Conservation (phyloP, 2,797 vertebrate genomes). For the Pangasius larnaudii region DNA sequence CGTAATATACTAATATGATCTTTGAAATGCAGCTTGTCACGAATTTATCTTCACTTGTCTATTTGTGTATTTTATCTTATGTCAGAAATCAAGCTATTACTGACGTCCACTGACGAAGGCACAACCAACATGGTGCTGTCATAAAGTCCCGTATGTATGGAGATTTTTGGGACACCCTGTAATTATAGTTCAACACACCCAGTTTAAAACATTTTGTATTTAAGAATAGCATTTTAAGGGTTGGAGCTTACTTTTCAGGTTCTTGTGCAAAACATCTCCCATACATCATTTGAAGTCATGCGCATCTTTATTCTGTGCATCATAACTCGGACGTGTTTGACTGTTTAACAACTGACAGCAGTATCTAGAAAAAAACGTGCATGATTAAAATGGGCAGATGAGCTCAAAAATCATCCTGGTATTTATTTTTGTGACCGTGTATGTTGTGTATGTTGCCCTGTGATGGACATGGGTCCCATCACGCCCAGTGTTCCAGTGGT, state of each 20-base stretch:
- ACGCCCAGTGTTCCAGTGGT: neutral
- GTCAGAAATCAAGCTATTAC: neutral
- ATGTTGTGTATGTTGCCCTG: neutral
- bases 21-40: too few species aligned
- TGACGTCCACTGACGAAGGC: too few species aligned
- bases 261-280: conserved; percentile 49
- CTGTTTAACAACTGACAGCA: conserved; percentile 81
- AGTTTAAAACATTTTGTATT: neutral
- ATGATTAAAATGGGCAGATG: conserved; percentile 72
- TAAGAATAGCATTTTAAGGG: neutral
- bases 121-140: too few species aligned
- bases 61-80: neutral
- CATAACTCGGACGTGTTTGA: conserved; percentile 60
- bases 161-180: too few species aligned
- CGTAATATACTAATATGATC: neutral
- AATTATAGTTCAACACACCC: neutral
- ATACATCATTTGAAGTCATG: conserved; percentile 75
- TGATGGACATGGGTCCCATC: neutral
- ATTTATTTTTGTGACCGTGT: neutral
- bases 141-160: too few species aligned
- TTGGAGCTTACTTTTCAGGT: neutral
- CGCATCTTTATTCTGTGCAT: conserved; percentile 79
- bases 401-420: conserved; percentile 28
- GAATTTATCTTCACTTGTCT: neutral
- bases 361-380: conserved; percentile 75